phyloP scores from a whole-genome alignment of 2,797 vertebrate species.

The Smutsia gigantea region DNA sequence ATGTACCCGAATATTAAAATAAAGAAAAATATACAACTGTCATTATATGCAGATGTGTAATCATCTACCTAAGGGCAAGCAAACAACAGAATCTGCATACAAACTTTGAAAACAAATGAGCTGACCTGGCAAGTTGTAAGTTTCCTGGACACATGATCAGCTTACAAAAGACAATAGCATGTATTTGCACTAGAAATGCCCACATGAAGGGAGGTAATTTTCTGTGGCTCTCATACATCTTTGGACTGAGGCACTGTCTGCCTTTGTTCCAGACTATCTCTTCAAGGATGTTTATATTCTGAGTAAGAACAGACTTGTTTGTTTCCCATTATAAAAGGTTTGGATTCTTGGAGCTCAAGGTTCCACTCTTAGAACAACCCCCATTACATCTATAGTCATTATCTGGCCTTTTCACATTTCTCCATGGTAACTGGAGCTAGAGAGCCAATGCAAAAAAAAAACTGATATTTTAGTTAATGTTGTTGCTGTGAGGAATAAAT shows the following conservation, averaged over 20 bases:
- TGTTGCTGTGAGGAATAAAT: background rate
- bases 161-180: background rate
- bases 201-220: background rate
- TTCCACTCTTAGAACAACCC: background rate
- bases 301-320: background rate
- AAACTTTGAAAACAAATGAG: background rate
- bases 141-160: background rate
- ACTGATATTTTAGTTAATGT: background rate
- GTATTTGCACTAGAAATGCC: background rate
- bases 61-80: background rate
- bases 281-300: background rate
- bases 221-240: background rate
- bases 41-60: background rate
- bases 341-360: background rate
- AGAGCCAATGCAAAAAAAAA: background rate
- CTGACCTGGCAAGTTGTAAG: background rate
- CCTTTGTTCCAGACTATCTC: background rate
- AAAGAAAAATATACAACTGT: background rate
- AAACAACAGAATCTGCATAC: background rate
- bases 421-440: background rate
- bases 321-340: background rate
- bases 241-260: background rate
- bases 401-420: background rate
- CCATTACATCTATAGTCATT: background rate
- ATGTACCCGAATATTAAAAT: too few relatives aligned